Evolutionary conservation across 2,797 vertebrate genomes (phyloP).

Genomic region (Gastrophryne carolinensis): DNA sequence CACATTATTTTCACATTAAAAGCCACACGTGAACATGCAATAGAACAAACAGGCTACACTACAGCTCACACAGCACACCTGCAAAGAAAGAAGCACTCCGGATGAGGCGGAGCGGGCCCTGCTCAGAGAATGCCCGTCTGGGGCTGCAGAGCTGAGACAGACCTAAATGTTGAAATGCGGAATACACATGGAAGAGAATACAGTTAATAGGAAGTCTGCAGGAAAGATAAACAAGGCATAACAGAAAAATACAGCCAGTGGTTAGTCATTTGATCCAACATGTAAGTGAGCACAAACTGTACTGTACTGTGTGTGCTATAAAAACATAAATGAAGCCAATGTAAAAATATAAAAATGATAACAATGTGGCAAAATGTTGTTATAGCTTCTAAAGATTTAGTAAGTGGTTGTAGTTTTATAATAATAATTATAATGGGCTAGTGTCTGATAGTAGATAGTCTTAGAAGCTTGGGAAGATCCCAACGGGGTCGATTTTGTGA

Average conservation of each 20-base stretch:
- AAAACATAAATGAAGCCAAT: background rate
- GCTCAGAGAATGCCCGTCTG: slow-evolving; percentile 98
- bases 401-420: too few species aligned
- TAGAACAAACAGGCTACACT: slow-evolving; percentile 69
- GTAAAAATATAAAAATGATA: too few species aligned
- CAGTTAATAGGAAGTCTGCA: slow-evolving; percentile 72
- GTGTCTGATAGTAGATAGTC: too few species aligned
- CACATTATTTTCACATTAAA: slow-evolving; percentile 73
- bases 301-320: too few species aligned
- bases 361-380: too few species aligned
- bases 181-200: slow-evolving; percentile 74
- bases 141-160: slow-evolving; percentile 99
- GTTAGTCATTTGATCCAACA: background rate
- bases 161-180: slow-evolving; percentile 89
- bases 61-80: slow-evolving; percentile 88
- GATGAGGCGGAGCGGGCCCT: slow-evolving; percentile 98
- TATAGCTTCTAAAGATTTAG: too few species aligned
- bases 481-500: too few species aligned
- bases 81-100: slow-evolving; percentile 99
- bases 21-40: slow-evolving; percentile 47
- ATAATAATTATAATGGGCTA: too few species aligned
- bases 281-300: background rate
- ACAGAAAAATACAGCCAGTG: slow-evolving; percentile 53
- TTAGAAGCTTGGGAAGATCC: too few species aligned
- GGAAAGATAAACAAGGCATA: slow-evolving; percentile 58